Conservation (phyloP, 2,113 vertebrate genomes). For the Brachionichthys hirsutus region DNA sequence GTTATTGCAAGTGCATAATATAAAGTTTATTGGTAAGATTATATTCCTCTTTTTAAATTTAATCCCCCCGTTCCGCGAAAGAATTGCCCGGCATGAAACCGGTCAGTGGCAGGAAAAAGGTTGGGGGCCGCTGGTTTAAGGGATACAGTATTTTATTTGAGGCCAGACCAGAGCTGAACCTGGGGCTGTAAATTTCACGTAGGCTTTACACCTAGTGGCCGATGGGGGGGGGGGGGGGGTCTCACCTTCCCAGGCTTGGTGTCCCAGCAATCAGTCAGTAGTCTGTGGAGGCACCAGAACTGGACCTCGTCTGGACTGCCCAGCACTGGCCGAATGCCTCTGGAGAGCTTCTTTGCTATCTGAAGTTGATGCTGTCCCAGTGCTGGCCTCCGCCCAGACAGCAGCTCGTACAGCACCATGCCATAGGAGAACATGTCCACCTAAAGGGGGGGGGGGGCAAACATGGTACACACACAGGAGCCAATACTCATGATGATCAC, state of each 20-base stretch:
- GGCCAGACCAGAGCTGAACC: no score
- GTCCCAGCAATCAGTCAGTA: constrained; percentile 95
- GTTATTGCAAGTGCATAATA: no score
- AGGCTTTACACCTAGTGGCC: no score
- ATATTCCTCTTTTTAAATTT: no score
- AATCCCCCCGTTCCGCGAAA: no score
- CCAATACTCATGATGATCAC: no score
- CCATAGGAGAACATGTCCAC: constrained; percentile 99
- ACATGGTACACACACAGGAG: not conserved
- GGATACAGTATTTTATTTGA: no score
- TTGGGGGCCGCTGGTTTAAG: no score
- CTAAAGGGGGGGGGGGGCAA: constrained; percentile 57
- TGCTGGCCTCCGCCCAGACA: constrained; percentile 86
- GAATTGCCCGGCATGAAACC: no score
- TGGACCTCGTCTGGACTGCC: constrained; percentile 89
- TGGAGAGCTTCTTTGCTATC: constrained; percentile 92
- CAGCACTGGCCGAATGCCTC: constrained; percentile 87
- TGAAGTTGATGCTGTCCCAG: constrained; percentile 93
- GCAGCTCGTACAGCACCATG: constrained; percentile 94
- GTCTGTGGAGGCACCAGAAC: constrained; percentile 83
- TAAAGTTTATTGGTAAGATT: no score
- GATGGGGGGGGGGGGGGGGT: not conserved
- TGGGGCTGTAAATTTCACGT: no score
- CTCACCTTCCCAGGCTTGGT: constrained; percentile 94
- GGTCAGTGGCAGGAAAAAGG: no score